Conservation (phyloP, 2,113 vertebrate genomes). For the Lonchura striata region DNA sequence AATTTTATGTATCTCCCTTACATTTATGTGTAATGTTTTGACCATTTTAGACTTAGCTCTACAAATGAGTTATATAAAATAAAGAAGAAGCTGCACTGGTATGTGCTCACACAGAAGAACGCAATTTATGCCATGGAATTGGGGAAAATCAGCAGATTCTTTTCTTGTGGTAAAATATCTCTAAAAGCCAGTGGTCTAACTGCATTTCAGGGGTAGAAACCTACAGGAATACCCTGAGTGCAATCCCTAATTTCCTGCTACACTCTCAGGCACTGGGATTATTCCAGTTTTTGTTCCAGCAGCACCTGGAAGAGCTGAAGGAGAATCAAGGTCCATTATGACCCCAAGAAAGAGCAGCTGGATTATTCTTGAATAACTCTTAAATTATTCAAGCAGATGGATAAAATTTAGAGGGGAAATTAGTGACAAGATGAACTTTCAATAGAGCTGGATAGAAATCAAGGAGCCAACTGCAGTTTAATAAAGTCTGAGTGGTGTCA, state of each 20-base stretch:
- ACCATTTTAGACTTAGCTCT: neutral
- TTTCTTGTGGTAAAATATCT: neutral
- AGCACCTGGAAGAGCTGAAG: neutral
- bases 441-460: neutral
- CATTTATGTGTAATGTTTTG: neutral
- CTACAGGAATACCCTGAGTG: neutral
- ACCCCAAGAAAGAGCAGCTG: neutral
- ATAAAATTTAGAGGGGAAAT: neutral
- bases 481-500: neutral
- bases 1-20: constrained; percentile 10
- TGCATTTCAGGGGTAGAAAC: neutral
- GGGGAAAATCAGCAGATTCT: neutral
- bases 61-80: constrained; percentile 7
- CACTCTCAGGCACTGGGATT: neutral
- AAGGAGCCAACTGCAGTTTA: neutral
- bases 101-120: neutral
- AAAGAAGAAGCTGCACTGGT: neutral
- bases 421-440: neutral
- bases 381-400: neutral
- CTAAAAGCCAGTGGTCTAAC: neutral
- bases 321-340: neutral
- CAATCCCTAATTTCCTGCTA: neutral
- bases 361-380: neutral
- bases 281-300: neutral
- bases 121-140: neutral